Base-by-base conservation (phyloP, 2,797 vertebrate species). In the Martes flavigula region DNA sequence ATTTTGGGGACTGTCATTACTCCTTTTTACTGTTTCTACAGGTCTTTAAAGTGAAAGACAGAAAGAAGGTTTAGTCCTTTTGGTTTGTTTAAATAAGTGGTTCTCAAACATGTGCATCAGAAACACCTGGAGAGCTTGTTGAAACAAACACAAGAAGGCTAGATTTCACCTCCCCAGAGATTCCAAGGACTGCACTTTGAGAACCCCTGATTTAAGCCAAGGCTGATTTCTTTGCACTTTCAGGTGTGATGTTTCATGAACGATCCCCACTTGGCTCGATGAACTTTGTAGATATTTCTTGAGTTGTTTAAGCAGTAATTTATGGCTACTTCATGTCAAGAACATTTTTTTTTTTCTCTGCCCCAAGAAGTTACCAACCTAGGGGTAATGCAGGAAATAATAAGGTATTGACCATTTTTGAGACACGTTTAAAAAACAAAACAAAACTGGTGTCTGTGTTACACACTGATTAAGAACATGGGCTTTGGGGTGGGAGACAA, bases 21-120 rank as follows among this genome's bases (percentile, higher is more conserved):
- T 73, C 21, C 87, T 68, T 96, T 81, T 97, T 56, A 96, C 85
- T 92, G 88, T 82, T 94, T 81, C 35, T 85, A 9, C 25, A 94
- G 64, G 51, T 73, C 23, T 90, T 96, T 93, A 85, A 95, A 87
- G 27, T 64, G 27, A 87, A 60, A 92, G 27, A 68, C 40, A 90
- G 43, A 92, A 93, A 90, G 35, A 92, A 93, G 27, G 58, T 66
- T 83, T 62, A 86, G 17, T 82, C 70, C 89, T 48, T 62, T 9
- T 60, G n/a, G 15, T 95, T 79, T 89, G 46, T 91, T 62, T 54
- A 73, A 91, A 43, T 4, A 70, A 68, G 35, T 70, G 13, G 27
- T 81, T 95, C 38, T 87, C 56, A 90, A 64, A 87, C 25, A 64
- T 14, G 15, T 58, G n/a, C 32, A 27, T 32, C 10, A 68, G 78